Conservation (phyloP, 2,888 invertebrate genomes). For the Autographa gamma region DNA sequence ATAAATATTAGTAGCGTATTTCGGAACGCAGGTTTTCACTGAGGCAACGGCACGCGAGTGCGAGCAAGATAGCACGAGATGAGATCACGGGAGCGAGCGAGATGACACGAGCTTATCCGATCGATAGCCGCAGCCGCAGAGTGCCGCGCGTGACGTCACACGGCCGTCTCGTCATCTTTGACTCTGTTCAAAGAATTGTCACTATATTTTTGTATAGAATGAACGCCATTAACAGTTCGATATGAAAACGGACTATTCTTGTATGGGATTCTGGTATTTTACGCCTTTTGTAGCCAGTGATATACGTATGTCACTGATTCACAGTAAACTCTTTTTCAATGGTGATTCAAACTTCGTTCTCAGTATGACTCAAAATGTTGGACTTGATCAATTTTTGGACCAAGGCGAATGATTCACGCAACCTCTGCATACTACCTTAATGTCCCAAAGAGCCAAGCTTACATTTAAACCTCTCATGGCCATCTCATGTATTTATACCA, state of each 20-base stretch:
- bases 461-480: background rate
- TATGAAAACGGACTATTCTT: conserved; percentile 42
- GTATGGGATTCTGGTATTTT: conserved; percentile 22
- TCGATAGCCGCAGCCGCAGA: conserved; percentile 89
- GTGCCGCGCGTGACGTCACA: conserved; percentile 87
- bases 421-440: background rate
- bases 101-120: conserved; percentile 81
- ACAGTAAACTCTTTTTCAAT: conserved; percentile 30
- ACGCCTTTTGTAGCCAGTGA: conserved; percentile 8
- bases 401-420: background rate
- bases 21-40: conserved; percentile 83
- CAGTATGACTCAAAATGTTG: background rate
- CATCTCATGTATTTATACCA: background rate
- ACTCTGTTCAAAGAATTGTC: conserved; percentile 86
- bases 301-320: conserved; percentile 14
- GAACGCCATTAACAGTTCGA: conserved; percentile 58
- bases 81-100: conserved; percentile 74
- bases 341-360: background rate
- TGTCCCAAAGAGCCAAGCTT: too few species aligned
- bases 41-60: conserved; percentile 72
- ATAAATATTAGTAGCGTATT: conserved; percentile 89
- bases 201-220: conserved; percentile 79
- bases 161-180: conserved; percentile 87
- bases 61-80: conserved; percentile 73
- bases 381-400: background rate